These are phyloP conservation scores for Aplidium turbinatum DNA, from an alignment of 23 tunicate genomes.

Conservation along the genomic window DNA sequence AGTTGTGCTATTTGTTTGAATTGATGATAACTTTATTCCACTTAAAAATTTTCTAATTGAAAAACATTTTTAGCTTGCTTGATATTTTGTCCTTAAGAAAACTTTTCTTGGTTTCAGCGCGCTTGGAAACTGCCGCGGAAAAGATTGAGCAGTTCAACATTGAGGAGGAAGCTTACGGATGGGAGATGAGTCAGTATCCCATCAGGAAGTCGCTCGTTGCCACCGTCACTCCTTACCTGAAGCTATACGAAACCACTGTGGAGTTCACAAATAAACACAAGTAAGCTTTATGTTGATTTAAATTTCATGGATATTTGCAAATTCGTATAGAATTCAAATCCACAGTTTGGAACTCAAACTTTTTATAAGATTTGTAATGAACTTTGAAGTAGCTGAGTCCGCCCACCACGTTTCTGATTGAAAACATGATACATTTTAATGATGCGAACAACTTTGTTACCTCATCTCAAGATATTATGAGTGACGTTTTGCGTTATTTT, in stretches of 20 bases:
- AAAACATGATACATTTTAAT: too few relatives aligned
- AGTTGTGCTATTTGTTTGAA: too few relatives aligned
- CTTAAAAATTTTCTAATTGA: too few relatives aligned
- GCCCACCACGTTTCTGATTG: too few relatives aligned
- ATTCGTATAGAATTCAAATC: background rate
- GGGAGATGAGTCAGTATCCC: constrained; percentile 97
- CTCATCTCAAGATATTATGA: too few relatives aligned
- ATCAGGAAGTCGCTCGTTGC: constrained; percentile 68
- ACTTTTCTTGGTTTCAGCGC: constrained; percentile 52
- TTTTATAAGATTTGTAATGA: too few relatives aligned
- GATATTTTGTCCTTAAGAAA: background rate
- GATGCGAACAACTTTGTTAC: too few relatives aligned
- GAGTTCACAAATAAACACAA: constrained; percentile 87
- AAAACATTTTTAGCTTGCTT: too few relatives aligned
- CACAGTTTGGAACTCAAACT: too few relatives aligned
- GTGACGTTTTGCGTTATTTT: too few relatives aligned
- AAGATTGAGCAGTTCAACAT: constrained; percentile 93
- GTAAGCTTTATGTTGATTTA: constrained; percentile 18
- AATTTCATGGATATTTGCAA: background rate
- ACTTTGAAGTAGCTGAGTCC: too few relatives aligned
- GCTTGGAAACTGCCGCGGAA: constrained; percentile 86
- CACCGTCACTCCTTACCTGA: constrained; percentile 78
- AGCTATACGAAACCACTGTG: constrained; percentile 81
- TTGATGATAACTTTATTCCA: too few relatives aligned
- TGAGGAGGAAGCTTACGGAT: constrained; percentile 97